Conservation (phyloP, 2,797 vertebrate species). For the Taeniopygia guttata region DNA sequence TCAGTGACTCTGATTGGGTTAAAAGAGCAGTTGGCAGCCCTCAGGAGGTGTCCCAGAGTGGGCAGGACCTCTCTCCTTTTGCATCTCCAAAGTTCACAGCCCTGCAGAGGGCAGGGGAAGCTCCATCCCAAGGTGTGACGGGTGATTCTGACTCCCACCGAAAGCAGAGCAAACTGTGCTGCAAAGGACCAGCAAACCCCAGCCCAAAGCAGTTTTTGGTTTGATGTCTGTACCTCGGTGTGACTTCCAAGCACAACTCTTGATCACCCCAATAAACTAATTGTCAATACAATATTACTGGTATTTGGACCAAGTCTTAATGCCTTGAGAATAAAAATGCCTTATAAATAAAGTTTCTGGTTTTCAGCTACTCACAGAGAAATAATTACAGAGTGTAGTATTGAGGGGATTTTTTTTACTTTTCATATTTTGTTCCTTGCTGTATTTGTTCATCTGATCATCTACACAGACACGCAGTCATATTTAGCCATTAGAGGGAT, state of each 20-base stretch:
- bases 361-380: background rate
- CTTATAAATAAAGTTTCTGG: background rate
- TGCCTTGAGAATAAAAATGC: background rate
- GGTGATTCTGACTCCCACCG: background rate
- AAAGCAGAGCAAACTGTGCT: background rate
- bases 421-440: background rate
- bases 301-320: background rate
- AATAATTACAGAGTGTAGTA: background rate
- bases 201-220: background rate
- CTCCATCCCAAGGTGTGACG: fast-evolving
- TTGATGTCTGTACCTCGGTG: background rate
- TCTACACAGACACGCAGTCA: background rate
- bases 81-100: background rate
- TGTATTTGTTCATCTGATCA: background rate
- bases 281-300: background rate
- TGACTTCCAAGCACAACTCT: background rate
- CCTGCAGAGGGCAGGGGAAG: background rate
- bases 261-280: background rate
- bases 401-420: background rate
- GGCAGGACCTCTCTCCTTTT: background rate
- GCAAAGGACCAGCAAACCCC: background rate
- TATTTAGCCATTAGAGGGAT: background rate
- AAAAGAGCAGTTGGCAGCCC: background rate
- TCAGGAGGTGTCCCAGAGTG: background rate
- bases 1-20: background rate